Percentiles rank a stretch among this genome's conserved stretches.
phyloP scores from a whole-genome alignment of 2,888 invertebrate genomes.

The Uloborus plumipes region DNA sequence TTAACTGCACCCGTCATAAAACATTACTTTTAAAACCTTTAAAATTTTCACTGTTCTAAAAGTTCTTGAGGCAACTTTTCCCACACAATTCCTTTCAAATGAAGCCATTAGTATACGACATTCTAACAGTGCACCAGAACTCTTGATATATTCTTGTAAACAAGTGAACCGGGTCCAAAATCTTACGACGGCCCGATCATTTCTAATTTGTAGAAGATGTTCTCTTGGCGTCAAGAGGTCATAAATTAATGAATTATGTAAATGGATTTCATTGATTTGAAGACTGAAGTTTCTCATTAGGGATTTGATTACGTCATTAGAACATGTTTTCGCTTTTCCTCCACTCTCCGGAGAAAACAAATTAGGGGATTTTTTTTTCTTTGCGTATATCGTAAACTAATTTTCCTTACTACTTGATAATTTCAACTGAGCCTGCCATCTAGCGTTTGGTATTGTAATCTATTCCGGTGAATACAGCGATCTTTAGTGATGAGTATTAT shows the following conservation, averaged over 20 bases:
- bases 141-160: slow-evolving; percentile 39
- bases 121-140: not conserved
- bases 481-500: too few relatives aligned
- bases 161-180: slow-evolving; percentile 27
- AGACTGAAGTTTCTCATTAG: slow-evolving; percentile 4
- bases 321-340: slow-evolving; percentile 19
- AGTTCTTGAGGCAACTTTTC: too few relatives aligned
- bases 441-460: too few relatives aligned
- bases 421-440: too few relatives aligned
- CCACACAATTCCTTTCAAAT: too few relatives aligned
- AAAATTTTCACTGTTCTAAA: too few relatives aligned
- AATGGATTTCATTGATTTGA: slow-evolving; percentile 54
- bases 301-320: slow-evolving; percentile 34
- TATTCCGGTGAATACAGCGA: too few relatives aligned
- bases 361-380: not conserved
- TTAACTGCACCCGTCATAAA: too few relatives aligned
- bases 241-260: slow-evolving; percentile 59
- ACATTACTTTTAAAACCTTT: too few relatives aligned
- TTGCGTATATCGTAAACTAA: not conserved
- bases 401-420: too few relatives aligned
- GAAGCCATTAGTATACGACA: too few relatives aligned
- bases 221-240: slow-evolving; percentile 38
- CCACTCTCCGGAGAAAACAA: slow-evolving; percentile 26
- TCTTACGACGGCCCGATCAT: slow-evolving; percentile 4
- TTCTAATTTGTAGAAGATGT: slow-evolving; percentile 7